phyloP scores from a whole-genome alignment of 2,888 invertebrate genomes.

The Brenthis hecate region DNA sequence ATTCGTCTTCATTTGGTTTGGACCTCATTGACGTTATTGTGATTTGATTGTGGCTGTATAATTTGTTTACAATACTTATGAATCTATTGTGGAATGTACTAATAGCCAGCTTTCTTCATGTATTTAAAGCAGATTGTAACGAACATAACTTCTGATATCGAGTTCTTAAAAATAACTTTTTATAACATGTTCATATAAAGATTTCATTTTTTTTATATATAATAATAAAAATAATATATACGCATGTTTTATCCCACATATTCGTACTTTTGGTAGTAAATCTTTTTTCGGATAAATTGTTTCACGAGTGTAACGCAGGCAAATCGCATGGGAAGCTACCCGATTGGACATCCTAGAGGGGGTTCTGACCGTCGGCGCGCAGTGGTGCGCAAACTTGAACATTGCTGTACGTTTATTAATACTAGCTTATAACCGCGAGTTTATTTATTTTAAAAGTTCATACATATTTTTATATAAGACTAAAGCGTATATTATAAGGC shows the following conservation, averaged over 20 bases:
- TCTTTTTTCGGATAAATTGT: constrained; percentile 34
- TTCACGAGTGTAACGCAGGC: constrained; percentile 34
- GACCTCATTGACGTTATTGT: constrained; percentile 53
- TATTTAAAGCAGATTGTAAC: no score
- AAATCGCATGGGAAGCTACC: constrained; percentile 40
- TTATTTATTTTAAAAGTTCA: constrained; percentile 16
- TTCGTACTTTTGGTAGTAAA: constrained; percentile 20
- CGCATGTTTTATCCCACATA: constrained; percentile 13
- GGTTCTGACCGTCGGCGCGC: constrained; percentile 28
- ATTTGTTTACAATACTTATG: constrained; percentile 13
- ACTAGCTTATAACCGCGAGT: constrained; percentile 23
- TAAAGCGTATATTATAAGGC: no score
- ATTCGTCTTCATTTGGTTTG: constrained; percentile 67
- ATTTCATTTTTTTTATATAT: not conserved
- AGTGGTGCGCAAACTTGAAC: constrained; percentile 33
- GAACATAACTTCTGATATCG: no score
- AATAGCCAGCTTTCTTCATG: no score
- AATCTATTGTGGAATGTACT: no score
- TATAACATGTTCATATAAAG: not conserved
- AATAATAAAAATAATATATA: constrained; percentile 2
- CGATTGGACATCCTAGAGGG: constrained; percentile 42
- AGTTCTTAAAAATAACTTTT: no score
- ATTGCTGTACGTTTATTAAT: constrained; percentile 26
- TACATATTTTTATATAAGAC: no score
- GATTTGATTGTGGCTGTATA: constrained; percentile 30